Conservation (phyloP, 2,113 vertebrate species). For the Cynopterus brachyotis region DNA sequence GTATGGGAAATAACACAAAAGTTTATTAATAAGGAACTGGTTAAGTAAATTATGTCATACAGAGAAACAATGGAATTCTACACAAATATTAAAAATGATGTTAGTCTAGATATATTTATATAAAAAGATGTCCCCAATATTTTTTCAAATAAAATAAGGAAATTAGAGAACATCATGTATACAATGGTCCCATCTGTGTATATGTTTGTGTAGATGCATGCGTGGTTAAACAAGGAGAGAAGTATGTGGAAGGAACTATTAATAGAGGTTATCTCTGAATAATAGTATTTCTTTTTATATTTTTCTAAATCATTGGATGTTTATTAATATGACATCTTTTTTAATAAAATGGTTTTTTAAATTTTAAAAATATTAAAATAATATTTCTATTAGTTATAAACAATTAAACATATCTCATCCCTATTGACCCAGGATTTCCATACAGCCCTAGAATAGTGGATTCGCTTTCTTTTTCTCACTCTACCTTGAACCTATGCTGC, state of each 20-base stretch:
- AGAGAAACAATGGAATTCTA: neutral
- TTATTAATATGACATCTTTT: neutral
- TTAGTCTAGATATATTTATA: neutral
- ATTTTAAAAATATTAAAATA: neutral
- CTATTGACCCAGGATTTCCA: too few relatives aligned
- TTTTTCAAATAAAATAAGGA: neutral
- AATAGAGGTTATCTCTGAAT: neutral
- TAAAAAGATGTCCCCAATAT: neutral
- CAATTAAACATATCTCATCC: too few relatives aligned
- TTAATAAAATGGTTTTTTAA: neutral
- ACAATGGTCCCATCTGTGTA: neutral
- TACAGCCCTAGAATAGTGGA: too few relatives aligned
- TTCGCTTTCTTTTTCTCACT: too few relatives aligned
- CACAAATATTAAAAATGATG: constrained; percentile 7
- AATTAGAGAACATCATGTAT: neutral
- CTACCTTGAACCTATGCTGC: too few relatives aligned
- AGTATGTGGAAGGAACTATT: neutral
- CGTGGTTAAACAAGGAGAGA: neutral
- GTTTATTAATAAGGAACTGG: neutral
- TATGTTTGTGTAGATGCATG: neutral
- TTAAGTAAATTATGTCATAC: neutral
- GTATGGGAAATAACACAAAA: neutral
- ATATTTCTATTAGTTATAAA: neutral
- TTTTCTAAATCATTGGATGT: neutral
- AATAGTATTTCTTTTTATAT: neutral